Base-by-base conservation (phyloP, 2,888 invertebrate genomes). In the Pristionchus fissidentatus region DNA sequence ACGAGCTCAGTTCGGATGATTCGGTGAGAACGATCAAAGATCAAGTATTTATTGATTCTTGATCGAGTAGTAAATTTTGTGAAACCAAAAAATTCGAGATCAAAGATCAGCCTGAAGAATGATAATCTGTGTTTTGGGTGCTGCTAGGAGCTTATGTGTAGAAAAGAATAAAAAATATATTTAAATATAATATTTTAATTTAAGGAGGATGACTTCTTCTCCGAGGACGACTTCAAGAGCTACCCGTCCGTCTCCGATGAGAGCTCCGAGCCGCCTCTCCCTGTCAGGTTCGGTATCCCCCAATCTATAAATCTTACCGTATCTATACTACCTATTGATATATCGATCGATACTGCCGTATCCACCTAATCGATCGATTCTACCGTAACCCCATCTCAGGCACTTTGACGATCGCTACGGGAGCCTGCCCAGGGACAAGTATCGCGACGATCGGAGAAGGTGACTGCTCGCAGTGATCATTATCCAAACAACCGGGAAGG, bases 181-280 rank as follows among this genome's bases (percentile, higher is more conserved):
- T 15, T 19, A 49, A 10, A 49, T 15, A 49, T 19, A 49, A 15
- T 10, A 10, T 19, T n/a, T n/a, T n/a, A n/a, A n/a, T n/a, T 29
- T 46, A 13, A 57, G 41, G 57, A 79, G 38, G 79, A 79, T 55
- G n/a, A 79, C 22, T 57, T 79, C 38, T 57, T 26, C 57, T n/a
- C 22, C 19, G 78, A 79, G 1, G 19, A 57, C 32, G 57, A 79
- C 3, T 19, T 38, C 10, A 57, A 79, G 26, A 38, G 13, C 1
- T 55, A 38, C 13, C 79, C 49, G 55, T 77, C 75, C 13, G 26
- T 77, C 46, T 77, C 75, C 46, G 75, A 77, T 4, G 57, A 79
- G 35, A 79, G 79, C 38, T 79, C 57, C n/a, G 55, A 79, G 22
- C 57, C 55, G 19, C 26, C 77, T 26, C 57, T 79, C n/a, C 79